Conservation (phyloP, 2,113 vertebrate genomes). For the Saccopteryx leptura region DNA sequence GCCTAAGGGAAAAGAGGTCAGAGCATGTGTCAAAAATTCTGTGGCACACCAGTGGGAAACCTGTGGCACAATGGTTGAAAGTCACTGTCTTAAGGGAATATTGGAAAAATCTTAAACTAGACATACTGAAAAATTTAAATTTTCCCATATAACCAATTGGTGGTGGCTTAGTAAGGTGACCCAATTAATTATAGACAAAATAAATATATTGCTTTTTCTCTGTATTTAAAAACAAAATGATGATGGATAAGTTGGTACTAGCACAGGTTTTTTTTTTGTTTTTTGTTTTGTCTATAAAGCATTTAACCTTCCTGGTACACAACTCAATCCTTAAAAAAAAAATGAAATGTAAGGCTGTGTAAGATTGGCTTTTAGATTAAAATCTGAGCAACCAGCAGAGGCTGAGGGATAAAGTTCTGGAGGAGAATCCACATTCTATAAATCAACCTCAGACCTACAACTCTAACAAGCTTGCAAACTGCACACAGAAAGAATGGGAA, state of each 20-base stretch:
- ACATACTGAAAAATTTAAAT: background rate
- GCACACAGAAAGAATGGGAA: too few relatives aligned
- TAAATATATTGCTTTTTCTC: background rate
- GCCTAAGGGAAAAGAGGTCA: background rate
- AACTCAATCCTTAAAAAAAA: slow-evolving; percentile 83
- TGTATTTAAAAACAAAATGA: background rate
- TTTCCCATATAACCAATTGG: background rate
- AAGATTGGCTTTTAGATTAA: slow-evolving; percentile 87
- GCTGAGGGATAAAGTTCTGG: too few relatives aligned
- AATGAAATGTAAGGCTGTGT: slow-evolving; percentile 92
- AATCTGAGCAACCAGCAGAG: too few relatives aligned
- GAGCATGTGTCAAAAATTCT: background rate
- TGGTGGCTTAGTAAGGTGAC: background rate
- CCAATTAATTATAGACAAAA: background rate
- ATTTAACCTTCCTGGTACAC: too few relatives aligned
- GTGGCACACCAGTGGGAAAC: background rate
- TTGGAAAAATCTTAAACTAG: background rate
- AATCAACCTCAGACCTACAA: too few relatives aligned
- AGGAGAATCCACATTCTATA: too few relatives aligned
- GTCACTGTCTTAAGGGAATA: background rate
- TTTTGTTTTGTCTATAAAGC: too few relatives aligned
- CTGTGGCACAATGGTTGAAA: background rate
- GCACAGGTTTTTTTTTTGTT: too few relatives aligned
- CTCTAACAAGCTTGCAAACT: too few relatives aligned
- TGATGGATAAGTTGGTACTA: too few relatives aligned